Evolutionary conservation across 2,888 invertebrate genomes (phyloP).

Genomic region (Ectemnius continuus): DNA sequence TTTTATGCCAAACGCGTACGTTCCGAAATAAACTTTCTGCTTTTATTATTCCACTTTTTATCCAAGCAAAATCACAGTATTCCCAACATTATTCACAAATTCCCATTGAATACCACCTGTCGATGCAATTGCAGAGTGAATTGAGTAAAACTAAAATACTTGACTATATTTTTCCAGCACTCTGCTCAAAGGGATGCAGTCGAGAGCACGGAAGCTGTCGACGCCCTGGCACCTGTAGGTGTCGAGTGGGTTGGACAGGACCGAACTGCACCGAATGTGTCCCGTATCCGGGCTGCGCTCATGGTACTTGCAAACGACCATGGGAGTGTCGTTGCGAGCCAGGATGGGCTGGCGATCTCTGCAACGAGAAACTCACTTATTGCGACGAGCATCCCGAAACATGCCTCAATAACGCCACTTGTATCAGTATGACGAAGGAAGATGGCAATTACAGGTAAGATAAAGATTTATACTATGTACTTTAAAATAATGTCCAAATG

Average conservation of each 20-base stretch:
- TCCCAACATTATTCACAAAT: too few relatives aligned
- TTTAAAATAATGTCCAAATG: too few relatives aligned
- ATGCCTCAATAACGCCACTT: constrained; percentile 90
- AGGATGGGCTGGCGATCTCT: constrained; percentile 95
- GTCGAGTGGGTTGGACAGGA: constrained; percentile 94
- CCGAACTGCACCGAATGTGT: constrained; percentile 85
- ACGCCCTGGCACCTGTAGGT: constrained; percentile 89
- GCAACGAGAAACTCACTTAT: constrained; percentile 92
- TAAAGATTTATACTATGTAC: too few relatives aligned
- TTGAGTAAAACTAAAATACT: not conserved
- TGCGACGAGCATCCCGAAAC: constrained; percentile 88
- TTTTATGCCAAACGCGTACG: constrained; percentile 92
- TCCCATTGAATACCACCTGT: too few relatives aligned
- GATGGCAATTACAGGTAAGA: constrained; percentile 88
- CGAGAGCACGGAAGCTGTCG: constrained; percentile 91
- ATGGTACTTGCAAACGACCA: constrained; percentile 90
- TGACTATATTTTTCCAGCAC: constrained; percentile 81
- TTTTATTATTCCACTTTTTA: constrained; percentile 79
- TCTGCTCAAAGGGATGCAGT: constrained; percentile 91
- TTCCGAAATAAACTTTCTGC: not conserved
- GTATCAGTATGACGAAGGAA: constrained; percentile 87
- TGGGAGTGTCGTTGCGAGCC: constrained; percentile 94
- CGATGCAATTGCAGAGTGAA: too few relatives aligned
- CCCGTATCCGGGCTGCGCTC: constrained; percentile 92
- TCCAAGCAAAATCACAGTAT: not conserved